A percentile compares a stretch with the other conserved stretches of the same genome.
Evolutionary conservation across 64 coral and sea anemone species (phyloP).

Genomic region (Porites lutea): DNA sequence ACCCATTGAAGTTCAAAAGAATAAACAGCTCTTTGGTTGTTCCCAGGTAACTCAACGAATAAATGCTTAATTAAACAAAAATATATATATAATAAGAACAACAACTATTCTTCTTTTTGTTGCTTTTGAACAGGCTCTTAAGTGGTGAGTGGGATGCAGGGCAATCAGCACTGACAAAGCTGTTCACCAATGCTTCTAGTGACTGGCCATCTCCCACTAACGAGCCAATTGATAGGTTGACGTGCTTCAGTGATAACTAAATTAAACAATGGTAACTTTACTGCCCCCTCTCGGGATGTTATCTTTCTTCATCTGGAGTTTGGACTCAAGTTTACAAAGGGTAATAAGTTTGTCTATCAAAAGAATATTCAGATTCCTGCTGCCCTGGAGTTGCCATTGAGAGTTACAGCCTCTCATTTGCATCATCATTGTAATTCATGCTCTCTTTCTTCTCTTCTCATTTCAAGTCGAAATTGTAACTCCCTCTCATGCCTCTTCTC

Average conservation of each 20-base stretch:
- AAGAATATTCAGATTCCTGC: not conserved
- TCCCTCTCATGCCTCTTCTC: constrained; percentile 48
- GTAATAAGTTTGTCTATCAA: constrained; percentile 48
- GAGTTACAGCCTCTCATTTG: constrained; percentile 20
- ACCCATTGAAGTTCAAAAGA: too few species aligned
- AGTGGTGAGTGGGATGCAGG: constrained; percentile 1
- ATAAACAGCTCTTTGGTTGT: constrained; percentile 41
- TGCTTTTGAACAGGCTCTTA: constrained; percentile 41
- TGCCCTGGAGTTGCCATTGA: not conserved
- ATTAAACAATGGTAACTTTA: constrained; percentile 1
- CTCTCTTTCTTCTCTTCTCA: constrained; percentile 26
- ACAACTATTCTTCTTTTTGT: constrained; percentile 25
- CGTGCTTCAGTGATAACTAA: not conserved
- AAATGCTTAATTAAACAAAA: constrained; percentile 24
- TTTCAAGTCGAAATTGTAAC: constrained; percentile 25
- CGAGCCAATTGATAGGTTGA: not conserved
- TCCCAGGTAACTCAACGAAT: constrained; percentile 38
- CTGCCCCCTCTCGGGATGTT: constrained; percentile 1
- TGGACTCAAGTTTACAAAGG: constrained; percentile 9
- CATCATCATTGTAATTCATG: constrained; percentile 51
- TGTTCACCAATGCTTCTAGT: constrained; percentile 2
- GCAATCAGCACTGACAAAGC: constrained; percentile 6
- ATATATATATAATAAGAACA: constrained; percentile 13
- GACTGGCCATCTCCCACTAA: constrained; percentile 9
- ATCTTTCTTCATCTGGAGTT: not conserved